Evolutionary conservation across 2,113 vertebrate genomes (phyloP), one percentile per base, ranked within the genome.

Genomic region (Hippocampus mohnikei): DNA sequence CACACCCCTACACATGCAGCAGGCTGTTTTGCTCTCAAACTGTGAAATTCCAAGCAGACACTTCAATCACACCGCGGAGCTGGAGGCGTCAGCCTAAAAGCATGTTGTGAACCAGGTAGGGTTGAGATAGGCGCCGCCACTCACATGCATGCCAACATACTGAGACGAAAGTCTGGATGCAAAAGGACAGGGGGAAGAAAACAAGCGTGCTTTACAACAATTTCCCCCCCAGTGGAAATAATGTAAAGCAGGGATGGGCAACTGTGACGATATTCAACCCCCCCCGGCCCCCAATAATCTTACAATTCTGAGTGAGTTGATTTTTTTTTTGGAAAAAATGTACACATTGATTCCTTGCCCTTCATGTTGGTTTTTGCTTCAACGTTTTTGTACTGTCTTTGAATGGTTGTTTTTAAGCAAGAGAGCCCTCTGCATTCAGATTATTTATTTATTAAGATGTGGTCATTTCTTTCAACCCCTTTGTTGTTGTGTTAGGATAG

Each of bases 41-140:
- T 74, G 73, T 59, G 67, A 69, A 76, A 70, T 79, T 78, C 76
- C 76, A 87, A 63, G 68, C 69, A 77, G 76, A 82, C 56, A 67
- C 70, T 76, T 85, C 78, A 79, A 78, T 82, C 76, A 80, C 75
- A 74, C 15, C 8, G 29, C 60, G 37, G 66, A 77, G 80, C 69
- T 66, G 21, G 8, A 3, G 67, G 48, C 8, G 61, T 59, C 27
- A 46, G 62, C 69, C 53, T 44, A 70, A 76, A 84, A 71, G 75
- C 60, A 61, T 2, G 40, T 6, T n/a, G 58, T 27, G 42, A 70
- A 70, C 68, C 37, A 21, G 15, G 29, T 33, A 68, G 21, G 42
- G 11, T 21, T 15, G 16, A 58, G 6, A 65, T 13, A 25, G 44
- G 42, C 13, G 41, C 62, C 3, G 21, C n/a, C 62, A 18, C 44